A percentile compares a stretch with the other conserved stretches of the same genome.
These are phyloP conservation scores for Notothenia rossii DNA, from an alignment of 2,113 vertebrate species.

Conservation along the genomic window DNA sequence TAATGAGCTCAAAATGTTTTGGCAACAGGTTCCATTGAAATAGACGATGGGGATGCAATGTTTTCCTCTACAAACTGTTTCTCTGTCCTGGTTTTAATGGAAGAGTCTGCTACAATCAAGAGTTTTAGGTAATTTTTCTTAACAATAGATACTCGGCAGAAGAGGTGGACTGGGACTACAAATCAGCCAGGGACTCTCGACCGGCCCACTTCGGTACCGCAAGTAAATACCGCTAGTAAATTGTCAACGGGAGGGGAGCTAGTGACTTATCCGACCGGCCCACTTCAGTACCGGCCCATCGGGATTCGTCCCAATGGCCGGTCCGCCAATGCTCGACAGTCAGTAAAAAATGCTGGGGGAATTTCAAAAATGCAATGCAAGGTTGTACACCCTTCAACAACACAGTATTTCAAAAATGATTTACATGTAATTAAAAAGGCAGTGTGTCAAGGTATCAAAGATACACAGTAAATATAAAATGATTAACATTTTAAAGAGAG, in stretches of 20 bases:
- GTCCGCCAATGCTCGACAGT: neutral
- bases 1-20: constrained; percentile 73
- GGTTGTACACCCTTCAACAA: neutral
- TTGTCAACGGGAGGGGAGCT: no score
- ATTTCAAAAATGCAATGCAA: neutral
- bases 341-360: neutral
- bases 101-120: neutral
- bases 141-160: neutral
- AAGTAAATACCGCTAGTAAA: no score
- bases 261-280: no score
- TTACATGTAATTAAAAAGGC: neutral
- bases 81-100: constrained; percentile 14
- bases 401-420: neutral
- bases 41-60: constrained; percentile 3
- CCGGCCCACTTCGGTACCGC: no score
- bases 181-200: no score
- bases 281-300: no score
- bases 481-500: no score
- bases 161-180: no score
- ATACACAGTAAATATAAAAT: neutral
- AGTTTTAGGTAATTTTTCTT: neutral
- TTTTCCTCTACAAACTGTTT: constrained; percentile 26
- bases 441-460: neutral
- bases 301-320: no score
- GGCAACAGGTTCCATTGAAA: constrained; percentile 66